Evolutionary conservation across 1,140 invertebrate genomes (phyloP), one percentile per base, ranked within the genome.

Genomic region (Drosophila mojavensis): DNA sequence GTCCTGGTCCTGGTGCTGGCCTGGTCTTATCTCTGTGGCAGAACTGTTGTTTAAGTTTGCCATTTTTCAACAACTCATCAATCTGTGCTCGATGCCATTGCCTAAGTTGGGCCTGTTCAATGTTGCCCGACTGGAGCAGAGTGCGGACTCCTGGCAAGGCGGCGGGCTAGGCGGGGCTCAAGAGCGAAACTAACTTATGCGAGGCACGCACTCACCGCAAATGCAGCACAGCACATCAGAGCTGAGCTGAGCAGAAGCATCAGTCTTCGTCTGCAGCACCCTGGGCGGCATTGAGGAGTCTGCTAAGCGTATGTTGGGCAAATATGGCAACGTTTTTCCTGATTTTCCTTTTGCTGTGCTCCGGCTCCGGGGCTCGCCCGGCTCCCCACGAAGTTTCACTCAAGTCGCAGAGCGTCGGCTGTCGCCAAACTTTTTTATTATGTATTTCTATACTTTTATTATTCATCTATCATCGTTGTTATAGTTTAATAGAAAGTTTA

Each of bases 401-500:
- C 56, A 68, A 45, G 63, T 20, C 62, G 26, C 61, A 50, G 66
- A 39, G 36, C 36, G 36, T 39, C 62, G 70, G 75, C 72, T 82
- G 82, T 85, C 83, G 83, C 71, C 79, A 79, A 86, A 88, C 77
- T 86, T 86, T 86, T 89, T 88, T 86, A 86, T 86, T 86, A 86
- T 86, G 83, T 86, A 86, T 86, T 88, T 89, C 17, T 79, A 61
- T 70, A 66, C 78, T 88, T 81, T 88, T 89, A 89, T 84, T 89
- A 89, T 89, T 89, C 84, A 89, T 89, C 84, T 89, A 89, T 89
- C 84, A 89, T 89, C 84, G 84, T 66, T 84, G 70, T 84, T 89
- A 89, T 89, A 89, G 84, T 89, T 89, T 89, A 89, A 89, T 89
- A 89, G 84, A 89, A 89, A 89, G 84, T 89, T 89, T 89, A 89